Base-by-base conservation (phyloP, 2,888 invertebrate species). In the Caenorhabditis sulstoni region DNA sequence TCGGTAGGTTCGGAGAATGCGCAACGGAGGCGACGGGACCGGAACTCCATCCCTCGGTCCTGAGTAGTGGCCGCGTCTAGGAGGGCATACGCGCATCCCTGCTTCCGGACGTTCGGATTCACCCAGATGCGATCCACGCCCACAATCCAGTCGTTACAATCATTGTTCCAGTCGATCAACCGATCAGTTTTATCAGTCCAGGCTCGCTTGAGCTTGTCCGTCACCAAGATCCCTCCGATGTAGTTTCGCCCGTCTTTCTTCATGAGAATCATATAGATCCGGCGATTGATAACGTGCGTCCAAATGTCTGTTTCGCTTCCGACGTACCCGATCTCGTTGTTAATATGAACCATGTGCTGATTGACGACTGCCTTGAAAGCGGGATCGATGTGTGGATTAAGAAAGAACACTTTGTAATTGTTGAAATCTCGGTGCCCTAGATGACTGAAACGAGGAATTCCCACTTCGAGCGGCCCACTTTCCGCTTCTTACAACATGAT, bases 71-170 rank as follows among this genome's bases (percentile, higher is more conserved):
- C 71, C 0, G 71, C 61, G 47, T 78, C 78, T 14, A 78, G 41
- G n/a, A 78, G 50, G 8, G 55, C 16, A 16, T 12, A 18, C 0
- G 71, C 78, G 12, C 71, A 45, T 18, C 55, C 44, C 1, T 18
- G 41, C 8, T 16, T 50, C 8, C 78, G 52, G 11, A 23, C 20
- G 1, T 9, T 45, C n/a, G 64, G 50, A 37, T 61, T 49, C n/a
- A 61, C 66, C 71, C 71, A 78, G 4, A 78, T 61, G 7, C 78
- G 66, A 66, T 78, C 78, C 5, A 78, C 66, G 1, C 71, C 78
- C 4, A 71, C 71, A 1, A 78, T 78, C 78, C 78, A 78, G 57
- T 78, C 78, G 18, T 66, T 45, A 0, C 45, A 16, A 8, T 39
- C 58, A 0, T 29, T 7, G 9, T 9, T n/a, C 22, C 47, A 14